These are phyloP conservation scores for Sapajus apella DNA, from an alignment of 2,113 vertebrate genomes.

Conservation along the genomic window DNA sequence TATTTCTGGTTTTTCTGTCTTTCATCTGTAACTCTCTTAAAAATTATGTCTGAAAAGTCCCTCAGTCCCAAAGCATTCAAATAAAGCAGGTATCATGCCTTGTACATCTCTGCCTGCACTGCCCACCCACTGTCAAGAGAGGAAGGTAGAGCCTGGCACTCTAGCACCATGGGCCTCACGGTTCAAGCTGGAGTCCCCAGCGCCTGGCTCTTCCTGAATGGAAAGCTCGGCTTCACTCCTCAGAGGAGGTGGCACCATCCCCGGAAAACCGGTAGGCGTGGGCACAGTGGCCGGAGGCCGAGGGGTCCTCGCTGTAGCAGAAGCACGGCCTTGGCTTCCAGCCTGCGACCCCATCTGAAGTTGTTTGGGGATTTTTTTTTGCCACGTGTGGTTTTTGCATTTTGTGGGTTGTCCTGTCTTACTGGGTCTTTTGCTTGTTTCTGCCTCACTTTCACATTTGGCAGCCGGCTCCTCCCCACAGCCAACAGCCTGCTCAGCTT, in stretches of 20 bases:
- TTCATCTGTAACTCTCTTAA: neutral
- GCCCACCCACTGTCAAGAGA: constrained; percentile 55
- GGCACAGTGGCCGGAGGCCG: neutral
- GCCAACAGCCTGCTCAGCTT: constrained; percentile 60
- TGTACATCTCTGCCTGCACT: constrained; percentile 5
- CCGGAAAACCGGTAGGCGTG: neutral
- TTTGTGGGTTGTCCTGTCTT: constrained; percentile 49
- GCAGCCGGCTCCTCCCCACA: constrained; percentile 48
- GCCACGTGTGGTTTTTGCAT: constrained; percentile 4
- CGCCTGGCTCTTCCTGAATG: neutral
- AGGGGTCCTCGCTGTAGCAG: constrained; percentile 31
- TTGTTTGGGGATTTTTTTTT: neutral
- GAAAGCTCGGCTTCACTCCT: neutral
- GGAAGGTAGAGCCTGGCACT: constrained; percentile 48
- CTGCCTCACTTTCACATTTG: constrained; percentile 60
- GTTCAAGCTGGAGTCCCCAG: neutral
- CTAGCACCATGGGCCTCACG: constrained; percentile 6
- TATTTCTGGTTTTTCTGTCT: constrained; percentile 31
- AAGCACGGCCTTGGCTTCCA: constrained; percentile 39
- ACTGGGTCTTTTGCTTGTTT: constrained; percentile 53
- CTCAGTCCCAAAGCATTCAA: constrained; percentile 44
- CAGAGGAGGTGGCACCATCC: neutral
- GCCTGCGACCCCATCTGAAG: constrained; percentile 38
- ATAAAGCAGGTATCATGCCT: neutral
- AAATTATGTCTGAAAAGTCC: constrained; percentile 20